Base-by-base conservation (phyloP, 2,797 vertebrate species). In the Pempheris klunzingeri region DNA sequence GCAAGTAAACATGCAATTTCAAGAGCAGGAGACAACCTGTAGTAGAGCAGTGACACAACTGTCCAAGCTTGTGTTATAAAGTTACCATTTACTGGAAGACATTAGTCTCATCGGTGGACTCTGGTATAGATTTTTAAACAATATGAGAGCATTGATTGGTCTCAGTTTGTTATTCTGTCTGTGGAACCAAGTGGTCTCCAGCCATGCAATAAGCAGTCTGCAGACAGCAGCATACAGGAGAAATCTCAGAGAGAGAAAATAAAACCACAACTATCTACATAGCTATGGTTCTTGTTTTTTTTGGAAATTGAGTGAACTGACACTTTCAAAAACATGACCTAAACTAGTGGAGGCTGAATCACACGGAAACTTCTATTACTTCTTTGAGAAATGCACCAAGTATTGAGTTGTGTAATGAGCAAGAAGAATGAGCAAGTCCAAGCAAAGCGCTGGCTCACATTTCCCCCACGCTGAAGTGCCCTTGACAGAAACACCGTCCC, bases 381-480 rank as follows among this genome's bases (percentile, higher is more conserved):
- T n/a, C n/a, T n/a, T n/a, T n/a, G n/a, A n/a, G n/a, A n/a, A n/a
- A n/a, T n/a, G n/a, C n/a, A n/a, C n/a, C n/a, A n/a, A n/a, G n/a
- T n/a, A n/a, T n/a, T n/a, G n/a, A n/a, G n/a, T n/a, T n/a, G n/a
- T n/a, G n/a, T n/a, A n/a, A n/a, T n/a, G n/a, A n/a, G n/a, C n/a
- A n/a, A n/a, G n/a, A n/a, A n/a, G n/a, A n/a, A n/a, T n/a, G n/a
- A n/a, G n/a, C n/a, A n/a, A n/a, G 20, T 30, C 44, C 50, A 69
- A 13, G 28, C 26, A 50, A 36, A 46, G 52, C 22, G 3, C 22
- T 59, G 32, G 55, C 17, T 34, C 60, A 50, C 15, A 1, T 46
- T 36, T 71, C 13, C 49, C n/a, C 43, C 44, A 60, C 8, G 32
- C 17, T 73, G 60, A 66, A 63, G 64, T 30, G 73, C 46, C 43